A percentile compares a stretch with the other conserved stretches of the same genome.
These are phyloP conservation scores for Vimba vimba DNA, from an alignment of 2,113 vertebrate species.

Conservation along the genomic window DNA sequence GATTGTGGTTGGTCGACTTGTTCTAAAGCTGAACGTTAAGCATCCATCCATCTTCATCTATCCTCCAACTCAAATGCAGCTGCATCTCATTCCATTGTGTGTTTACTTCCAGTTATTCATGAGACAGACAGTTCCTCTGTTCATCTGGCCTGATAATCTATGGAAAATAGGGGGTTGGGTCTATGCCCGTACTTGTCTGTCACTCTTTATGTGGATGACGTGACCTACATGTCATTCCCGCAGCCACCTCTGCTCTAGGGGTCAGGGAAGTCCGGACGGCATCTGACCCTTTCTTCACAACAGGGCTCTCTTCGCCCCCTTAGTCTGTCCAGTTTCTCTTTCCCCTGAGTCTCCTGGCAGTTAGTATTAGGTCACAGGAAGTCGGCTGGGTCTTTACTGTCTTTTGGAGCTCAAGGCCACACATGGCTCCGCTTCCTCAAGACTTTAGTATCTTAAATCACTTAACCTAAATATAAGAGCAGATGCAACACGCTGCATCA, in stretches of 20 bases:
- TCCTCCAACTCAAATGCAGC: constrained; percentile 21
- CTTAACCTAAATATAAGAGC: constrained; percentile 45
- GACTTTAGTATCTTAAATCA: constrained; percentile 43
- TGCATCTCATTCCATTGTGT: constrained; percentile 18
- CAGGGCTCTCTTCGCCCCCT: background rate
- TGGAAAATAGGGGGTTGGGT: background rate
- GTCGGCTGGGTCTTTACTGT: constrained; percentile 37
- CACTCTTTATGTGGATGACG: background rate
- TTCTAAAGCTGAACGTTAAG: background rate
- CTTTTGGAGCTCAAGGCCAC: constrained; percentile 51
- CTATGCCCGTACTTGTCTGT: constrained; percentile 1
- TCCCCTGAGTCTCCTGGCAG: constrained; percentile 20
- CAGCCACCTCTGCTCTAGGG: background rate
- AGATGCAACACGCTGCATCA: constrained; percentile 39
- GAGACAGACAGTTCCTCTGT: constrained; percentile 28
- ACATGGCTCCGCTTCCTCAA: constrained; percentile 35
- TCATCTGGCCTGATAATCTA: constrained; percentile 27
- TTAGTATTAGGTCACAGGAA: constrained; percentile 44
- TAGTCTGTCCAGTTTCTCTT: background rate
- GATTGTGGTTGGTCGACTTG: background rate
- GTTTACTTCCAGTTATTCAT: constrained; percentile 35
- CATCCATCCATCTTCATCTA: constrained; percentile 2
- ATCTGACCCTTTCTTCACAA: background rate
- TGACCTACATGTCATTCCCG: constrained; percentile 20
- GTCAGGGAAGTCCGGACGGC: background rate